Base-by-base conservation (phyloP, 2,888 invertebrate genomes). In the Brenthis daphne region DNA sequence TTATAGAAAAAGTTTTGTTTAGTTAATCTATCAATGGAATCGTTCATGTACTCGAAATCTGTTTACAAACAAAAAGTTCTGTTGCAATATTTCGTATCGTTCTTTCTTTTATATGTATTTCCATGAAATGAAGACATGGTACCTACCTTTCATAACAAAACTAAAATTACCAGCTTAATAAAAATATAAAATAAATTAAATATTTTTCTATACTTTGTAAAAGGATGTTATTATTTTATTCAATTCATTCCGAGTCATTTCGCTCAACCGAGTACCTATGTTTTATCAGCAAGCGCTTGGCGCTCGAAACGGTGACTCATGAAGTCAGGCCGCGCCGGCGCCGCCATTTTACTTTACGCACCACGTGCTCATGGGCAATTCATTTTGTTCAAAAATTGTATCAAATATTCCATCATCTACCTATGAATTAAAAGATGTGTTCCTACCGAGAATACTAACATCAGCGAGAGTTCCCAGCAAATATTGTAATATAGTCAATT, bases 291-390 rank as follows among this genome's bases (percentile, higher is more conserved):
- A 68, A 68, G 74, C 70, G 74, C 69, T 73, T 72, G 76, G 75
- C 74, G 75, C 73, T 75, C 69, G 68, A 67, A 71, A 72, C 73
- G 70, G 74, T 80, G 79, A 80, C 75, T 80, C 80, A 81, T 74
- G 69, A 69, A 68, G 51, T 61, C 75, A 73, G 75, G 74, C 74
- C 76, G 76, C 74, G 75, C 77, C 76, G 77, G 76, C 80, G 89
- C 87, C 90, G 90, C 90, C 91, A 90, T 91, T 85, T 91, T 91
- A 83, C 84, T 85, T 86, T 80, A 85, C 81, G 75, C 82, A 89
- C 88, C 91, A 91, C 90, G 90, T 90, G 90, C 85, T 88, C 78
- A 71, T 81, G 69, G 73, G 73, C 75, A 77, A 73, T 56, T 65
- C 56, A 68, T 61, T 73, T 69, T 43, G 37, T 43, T 54, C n/a